Conservation (phyloP, 2,113 vertebrate genomes). For the Psophia crepitans region DNA sequence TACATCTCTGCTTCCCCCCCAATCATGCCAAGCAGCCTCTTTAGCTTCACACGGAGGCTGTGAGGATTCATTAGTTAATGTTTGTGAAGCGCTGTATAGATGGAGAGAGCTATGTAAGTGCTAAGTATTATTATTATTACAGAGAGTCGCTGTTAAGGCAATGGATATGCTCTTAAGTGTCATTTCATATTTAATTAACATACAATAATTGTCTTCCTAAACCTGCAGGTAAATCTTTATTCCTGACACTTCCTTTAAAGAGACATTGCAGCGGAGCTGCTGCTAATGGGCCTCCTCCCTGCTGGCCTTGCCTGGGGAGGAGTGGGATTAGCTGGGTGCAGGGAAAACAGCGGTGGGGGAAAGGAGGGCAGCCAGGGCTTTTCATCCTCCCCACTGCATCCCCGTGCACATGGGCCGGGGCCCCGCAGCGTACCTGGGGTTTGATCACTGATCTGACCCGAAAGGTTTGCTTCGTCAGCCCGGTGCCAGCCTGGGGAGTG, state of each 20-base stretch:
- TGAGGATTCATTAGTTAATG: conserved; percentile 69
- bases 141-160: conserved; percentile 66
- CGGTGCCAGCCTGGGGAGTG: not conserved
- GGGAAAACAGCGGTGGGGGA: not conserved
- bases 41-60: not conserved
- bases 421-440: not conserved
- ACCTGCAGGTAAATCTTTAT: conserved; percentile 62
- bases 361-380: not conserved
- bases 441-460: not conserved
- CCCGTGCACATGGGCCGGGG: accelerated
- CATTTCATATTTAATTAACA: conserved; percentile 70
- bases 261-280: not conserved
- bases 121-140: conserved; percentile 70
- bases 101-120: conserved; percentile 54
- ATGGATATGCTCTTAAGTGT: conserved; percentile 72
- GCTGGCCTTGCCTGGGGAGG: not conserved
- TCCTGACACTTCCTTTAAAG: conserved; percentile 60
- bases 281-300: not conserved
- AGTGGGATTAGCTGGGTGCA: not conserved
- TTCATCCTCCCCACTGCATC: not conserved
- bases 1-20: not conserved
- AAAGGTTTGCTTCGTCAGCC: not conserved
- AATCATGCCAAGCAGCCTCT: not conserved
- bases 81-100: conserved; percentile 51
- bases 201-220: conserved; percentile 65